phyloP scores from a whole-genome alignment of 2,888 invertebrate genomes.

The Dendrolimus houi region DNA sequence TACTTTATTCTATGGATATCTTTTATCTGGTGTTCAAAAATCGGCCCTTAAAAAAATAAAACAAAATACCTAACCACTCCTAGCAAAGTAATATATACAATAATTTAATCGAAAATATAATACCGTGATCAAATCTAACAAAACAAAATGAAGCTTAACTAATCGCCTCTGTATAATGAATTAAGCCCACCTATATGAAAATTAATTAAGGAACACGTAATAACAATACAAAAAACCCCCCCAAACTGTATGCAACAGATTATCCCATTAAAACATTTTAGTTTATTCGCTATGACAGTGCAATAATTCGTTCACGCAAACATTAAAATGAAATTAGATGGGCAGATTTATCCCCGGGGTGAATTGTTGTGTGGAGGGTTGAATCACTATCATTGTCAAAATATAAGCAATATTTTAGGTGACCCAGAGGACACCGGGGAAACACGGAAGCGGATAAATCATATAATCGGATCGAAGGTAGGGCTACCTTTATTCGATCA shows the following conservation, averaged over 20 bases:
- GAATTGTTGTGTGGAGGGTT: conserved; percentile 25
- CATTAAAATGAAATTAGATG: conserved; percentile 67
- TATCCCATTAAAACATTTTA: conserved; percentile 56
- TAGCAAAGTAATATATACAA: neutral
- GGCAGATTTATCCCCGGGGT: conserved; percentile 43
- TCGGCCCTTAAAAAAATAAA: too few species aligned
- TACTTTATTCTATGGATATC: too few species aligned
- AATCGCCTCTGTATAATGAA: conserved; percentile 51
- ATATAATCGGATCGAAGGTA: conserved; percentile 54
- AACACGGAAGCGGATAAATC: conserved; percentile 54
- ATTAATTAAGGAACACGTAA: conserved; percentile 61
- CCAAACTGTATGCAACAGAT: conserved; percentile 58
- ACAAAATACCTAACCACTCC: too few species aligned
- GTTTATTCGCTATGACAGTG: conserved; percentile 64
- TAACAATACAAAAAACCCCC: conserved; percentile 46
- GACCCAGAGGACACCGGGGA: conserved; percentile 29
- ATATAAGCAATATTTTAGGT: conserved; percentile 59
- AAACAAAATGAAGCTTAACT: conserved; percentile 41
- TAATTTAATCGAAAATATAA: neutral
- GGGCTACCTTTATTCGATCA: conserved; percentile 18
- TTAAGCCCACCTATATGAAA: conserved; percentile 46
- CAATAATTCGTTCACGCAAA: conserved; percentile 71
- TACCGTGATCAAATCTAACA: conserved; percentile 15
- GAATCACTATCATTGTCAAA: conserved; percentile 55
- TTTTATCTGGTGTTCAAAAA: too few species aligned